Conservation (phyloP, 2,113 vertebrate genomes). For the Pica pica region DNA sequence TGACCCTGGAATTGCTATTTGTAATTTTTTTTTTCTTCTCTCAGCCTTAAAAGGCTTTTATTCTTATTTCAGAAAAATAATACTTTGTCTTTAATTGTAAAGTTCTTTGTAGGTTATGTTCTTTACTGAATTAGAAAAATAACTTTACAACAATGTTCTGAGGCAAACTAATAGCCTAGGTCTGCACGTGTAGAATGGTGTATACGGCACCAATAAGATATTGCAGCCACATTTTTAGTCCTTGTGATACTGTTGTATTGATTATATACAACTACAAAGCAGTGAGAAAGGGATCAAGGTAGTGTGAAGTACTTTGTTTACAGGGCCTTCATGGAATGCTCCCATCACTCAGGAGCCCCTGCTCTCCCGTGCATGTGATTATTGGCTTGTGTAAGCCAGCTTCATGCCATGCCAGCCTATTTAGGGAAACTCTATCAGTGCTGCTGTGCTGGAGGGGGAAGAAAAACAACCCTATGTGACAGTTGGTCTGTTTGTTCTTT, state of each 20-base stretch:
- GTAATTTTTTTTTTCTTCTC: neutral
- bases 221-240: neutral
- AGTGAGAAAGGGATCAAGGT: neutral
- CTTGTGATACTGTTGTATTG: neutral
- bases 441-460: neutral
- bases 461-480: neutral
- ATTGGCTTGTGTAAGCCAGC: neutral
- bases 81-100: neutral
- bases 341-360: neutral
- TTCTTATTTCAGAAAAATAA: neutral
- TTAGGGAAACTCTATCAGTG: neutral
- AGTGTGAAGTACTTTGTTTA: neutral
- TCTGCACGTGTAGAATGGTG: neutral
- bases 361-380: neutral
- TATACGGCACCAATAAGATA: neutral
- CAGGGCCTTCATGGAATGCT: neutral
- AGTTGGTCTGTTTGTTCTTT: neutral
- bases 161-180: neutral
- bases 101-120: neutral
- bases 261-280: neutral
- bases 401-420: fast-evolving
- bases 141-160: neutral
- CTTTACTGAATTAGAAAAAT: neutral
- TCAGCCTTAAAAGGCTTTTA: neutral
- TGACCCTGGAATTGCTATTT: neutral